Evolutionary conservation across 1,140 invertebrate genomes (phyloP), one percentile per base, ranked within the genome.

Genomic region (Homarus americanus): DNA sequence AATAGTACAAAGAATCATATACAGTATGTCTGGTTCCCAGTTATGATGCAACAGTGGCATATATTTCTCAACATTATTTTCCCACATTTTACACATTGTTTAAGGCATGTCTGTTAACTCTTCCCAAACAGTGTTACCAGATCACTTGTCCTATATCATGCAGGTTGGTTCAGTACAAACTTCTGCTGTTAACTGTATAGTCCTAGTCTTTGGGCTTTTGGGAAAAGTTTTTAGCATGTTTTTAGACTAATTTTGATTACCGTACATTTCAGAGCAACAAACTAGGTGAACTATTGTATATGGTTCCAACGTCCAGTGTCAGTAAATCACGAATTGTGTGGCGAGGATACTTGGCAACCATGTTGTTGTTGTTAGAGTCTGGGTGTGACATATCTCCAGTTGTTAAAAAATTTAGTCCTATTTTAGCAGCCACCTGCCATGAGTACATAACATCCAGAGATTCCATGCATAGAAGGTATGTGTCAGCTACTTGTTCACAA

Each of bases 401-500:
- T 15, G 79, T 34, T 20, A 38, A 63, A 20, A 82, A 83, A 24
- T 66, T 90, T 28, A 83, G 7, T 7, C 72, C 88, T 17, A 20
- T 90, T n/a, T 24, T 90, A 24, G 17, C 69, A 7, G 32, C 72
- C 66, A 49, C 34, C 9, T 76, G 44, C 58, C 72, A 76, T 34
- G 36, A 76, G 9, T 76, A 73, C 24, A 63, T 40, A 38, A 75
- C 44, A 17, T 38, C 78, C 3, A 90, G 80, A 34, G 88, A 90
- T 63, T 32, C 88, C n/a, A 75, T 73, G 66, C 79, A 63, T 3
- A 75, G 72, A 76, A 90, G 88, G 88, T 84, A 17, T n/a, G 79
- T 49, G 32, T 7, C 53, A 15, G 53, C 15, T 58, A 4, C 53
- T 20, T 20, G 4, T 24, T 58, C 5, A 58, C 20, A 20, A n/a